Percentiles rank a stretch among this genome's conserved stretches.
phyloP scores from a whole-genome alignment of 2,888 invertebrate species.

The Clepsis dumicolana region DNA sequence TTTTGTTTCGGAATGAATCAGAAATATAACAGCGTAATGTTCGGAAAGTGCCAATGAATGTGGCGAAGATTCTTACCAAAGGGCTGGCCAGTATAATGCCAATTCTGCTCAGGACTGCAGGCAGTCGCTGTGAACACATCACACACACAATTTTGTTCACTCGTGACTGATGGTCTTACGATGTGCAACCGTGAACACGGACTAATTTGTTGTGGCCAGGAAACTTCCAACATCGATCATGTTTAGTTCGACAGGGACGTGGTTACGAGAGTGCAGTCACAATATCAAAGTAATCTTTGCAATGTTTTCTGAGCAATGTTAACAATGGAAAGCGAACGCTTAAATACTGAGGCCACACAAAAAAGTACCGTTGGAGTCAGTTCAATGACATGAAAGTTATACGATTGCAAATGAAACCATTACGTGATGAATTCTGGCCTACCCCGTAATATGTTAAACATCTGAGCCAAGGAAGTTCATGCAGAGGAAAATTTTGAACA shows the following conservation, averaged over 20 bases:
- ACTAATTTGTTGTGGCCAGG: slow-evolving; percentile 82
- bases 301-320: slow-evolving; percentile 73
- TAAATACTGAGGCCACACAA: slow-evolving; percentile 76
- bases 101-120: slow-evolving; percentile 98
- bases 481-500: slow-evolving; percentile 51
- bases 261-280: slow-evolving; percentile 2
- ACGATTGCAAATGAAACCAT: slow-evolving; percentile 58
- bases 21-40: slow-evolving; percentile 74
- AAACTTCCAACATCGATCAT: slow-evolving; percentile 22
- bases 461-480: slow-evolving; percentile 58
- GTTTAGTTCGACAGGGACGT: slow-evolving; percentile 15
- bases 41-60: slow-evolving; percentile 81
- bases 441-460: slow-evolving; percentile 53
- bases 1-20: slow-evolving; percentile 50
- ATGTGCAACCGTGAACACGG: slow-evolving; percentile 79
- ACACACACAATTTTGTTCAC: slow-evolving; percentile 87
- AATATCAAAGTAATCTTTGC: slow-evolving; percentile 66
- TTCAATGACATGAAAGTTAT: slow-evolving; percentile 54
- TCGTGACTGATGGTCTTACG: slow-evolving; percentile 81
- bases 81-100: slow-evolving; percentile 98
- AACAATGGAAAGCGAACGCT: background rate
- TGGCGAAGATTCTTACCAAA: slow-evolving; percentile 92
- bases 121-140: slow-evolving; percentile 95
- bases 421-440: slow-evolving; percentile 61
- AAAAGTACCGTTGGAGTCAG: slow-evolving; percentile 71